Evolutionary conservation across 2,797 vertebrate species (phyloP), one percentile per base, ranked within the genome.

Genomic region (Labeo calbasu): DNA sequence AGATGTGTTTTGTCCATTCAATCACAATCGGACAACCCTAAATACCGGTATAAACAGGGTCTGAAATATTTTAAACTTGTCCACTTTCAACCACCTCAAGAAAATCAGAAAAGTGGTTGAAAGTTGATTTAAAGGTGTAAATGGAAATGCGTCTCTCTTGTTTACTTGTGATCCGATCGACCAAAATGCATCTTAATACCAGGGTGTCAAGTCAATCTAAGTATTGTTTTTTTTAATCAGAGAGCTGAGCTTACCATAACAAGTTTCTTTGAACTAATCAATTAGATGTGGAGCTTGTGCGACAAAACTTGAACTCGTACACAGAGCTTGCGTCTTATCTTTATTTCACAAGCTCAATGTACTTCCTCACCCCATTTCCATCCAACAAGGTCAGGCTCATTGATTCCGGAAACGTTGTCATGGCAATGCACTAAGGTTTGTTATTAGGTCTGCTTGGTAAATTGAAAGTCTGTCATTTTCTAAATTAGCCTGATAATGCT

Each of bases 381-480:
- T 40, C 77, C 17, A 84, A 86, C 78, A 86, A 84, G 84, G 81
- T 78, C 81, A 32, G n/a, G 55, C 75, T 77, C 61, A 86, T 84
- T 71, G 82, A 86, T 81, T 43, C 40, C 25, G 12, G 69, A 73
- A 79, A 50, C 71, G 77, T 81, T 79, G 82, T 84, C 82, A 89
- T 83, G 82, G 85, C 73, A 84, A 84, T 84, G 71, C 40, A 51
- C 40, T 77, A 81, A 81, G 69, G 55, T 13, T 40, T 84, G 77
- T 84, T 87, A 71, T 80, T 79, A 81, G 78, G 46, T 55, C 19
- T 69, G 63, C 68, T 77, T 86, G 43, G 36, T 86, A 83, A 77
- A 86, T 70, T 63, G 73, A 81, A 76, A 82, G 36, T 82, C 73
- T 82, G 77, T 76, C 76, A 83, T 87, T 84, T 86, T 83, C 63